Percentiles rank a stretch among this genome's conserved stretches.
phyloP scores from a whole-genome alignment of 2,113 vertebrate genomes.

The Mustela lutreola region DNA sequence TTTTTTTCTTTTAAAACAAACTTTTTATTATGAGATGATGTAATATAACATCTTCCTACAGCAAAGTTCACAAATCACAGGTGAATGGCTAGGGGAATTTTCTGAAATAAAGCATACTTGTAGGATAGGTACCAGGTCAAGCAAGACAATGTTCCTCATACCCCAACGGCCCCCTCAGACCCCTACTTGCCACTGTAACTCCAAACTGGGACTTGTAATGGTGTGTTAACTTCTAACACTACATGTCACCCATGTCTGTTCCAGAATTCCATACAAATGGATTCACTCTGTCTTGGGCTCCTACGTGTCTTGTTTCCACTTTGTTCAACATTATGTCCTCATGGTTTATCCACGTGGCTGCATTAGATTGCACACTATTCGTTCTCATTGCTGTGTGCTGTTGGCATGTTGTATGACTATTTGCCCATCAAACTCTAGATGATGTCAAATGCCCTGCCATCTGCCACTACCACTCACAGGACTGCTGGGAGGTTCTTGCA shows the following conservation, averaged over 20 bases:
- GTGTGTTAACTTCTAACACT: neutral
- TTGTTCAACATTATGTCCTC: neutral
- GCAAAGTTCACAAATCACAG: neutral
- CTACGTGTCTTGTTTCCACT: neutral
- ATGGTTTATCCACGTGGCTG: neutral
- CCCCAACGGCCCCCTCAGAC: neutral
- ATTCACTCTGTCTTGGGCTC: neutral
- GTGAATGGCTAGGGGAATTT: neutral
- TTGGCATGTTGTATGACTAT: neutral
- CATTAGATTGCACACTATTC: neutral
- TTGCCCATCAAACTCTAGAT: neutral
- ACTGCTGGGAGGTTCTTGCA: neutral
- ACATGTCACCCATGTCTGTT: fast-evolving
- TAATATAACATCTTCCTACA: neutral
- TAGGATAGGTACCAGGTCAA: too few species aligned
- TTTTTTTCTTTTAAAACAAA: constrained; percentile 1
- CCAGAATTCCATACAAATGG: neutral
- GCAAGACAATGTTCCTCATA: neutral
- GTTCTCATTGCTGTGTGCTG: neutral
- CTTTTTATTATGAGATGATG: neutral
- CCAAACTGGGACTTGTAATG: neutral
- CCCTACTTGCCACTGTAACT: neutral
- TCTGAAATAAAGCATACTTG: neutral
- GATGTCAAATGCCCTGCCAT: neutral
- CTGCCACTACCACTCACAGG: fast-evolving